Evolutionary conservation across 2,113 vertebrate species (phyloP), one percentile per base, ranked within the genome.

Genomic region (Eupsittula cactorum): DNA sequence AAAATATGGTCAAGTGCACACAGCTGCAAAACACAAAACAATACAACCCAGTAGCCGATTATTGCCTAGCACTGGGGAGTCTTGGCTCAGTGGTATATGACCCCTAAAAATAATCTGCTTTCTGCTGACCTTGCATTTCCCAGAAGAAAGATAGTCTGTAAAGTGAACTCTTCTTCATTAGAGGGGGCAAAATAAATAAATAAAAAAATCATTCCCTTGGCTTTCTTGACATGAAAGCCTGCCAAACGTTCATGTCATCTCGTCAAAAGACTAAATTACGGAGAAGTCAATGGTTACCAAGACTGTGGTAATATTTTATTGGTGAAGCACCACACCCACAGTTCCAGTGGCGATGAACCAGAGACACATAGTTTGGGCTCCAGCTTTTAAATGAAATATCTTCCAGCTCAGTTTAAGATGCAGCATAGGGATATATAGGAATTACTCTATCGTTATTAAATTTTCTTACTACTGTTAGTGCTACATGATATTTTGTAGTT

Each of bases 1-100:
- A 97, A 97, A 97, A 97, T 92, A 97, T 24, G 82, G 94, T 96
- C 96, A 97, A 97, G 96, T 96, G 97, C 97, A 97, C 92, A 97
- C 97, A 98, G 97, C 95, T 97, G 97, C 96, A 97, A 96, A 95
- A 96, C 52, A 90, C 93, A 82, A 96, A 94, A 94, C 73, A 95
- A 86, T 79, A 90, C 73, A 93, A 92, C 71, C 94, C 93, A 96
- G 76, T 96, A 97, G 97, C 95, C 86, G 95, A 95, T 96, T 90
- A 93, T 69, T 84, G 71, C 93, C 89, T 95, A 96, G 76, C 92
- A 86, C 88, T 4, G 7, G 93, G 95, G 91, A 93, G 88, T 86
- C 80, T 82, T 92, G 69, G 80, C 95, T 82, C 1, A 0, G 83
- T 79, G 37, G 53, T 81, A 84, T 46, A 82, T 79, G 93, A 95